Evolutionary conservation across 2,888 invertebrate species (phyloP), one percentile per base, ranked within the genome.

Genomic region (Panopea generosa): DNA sequence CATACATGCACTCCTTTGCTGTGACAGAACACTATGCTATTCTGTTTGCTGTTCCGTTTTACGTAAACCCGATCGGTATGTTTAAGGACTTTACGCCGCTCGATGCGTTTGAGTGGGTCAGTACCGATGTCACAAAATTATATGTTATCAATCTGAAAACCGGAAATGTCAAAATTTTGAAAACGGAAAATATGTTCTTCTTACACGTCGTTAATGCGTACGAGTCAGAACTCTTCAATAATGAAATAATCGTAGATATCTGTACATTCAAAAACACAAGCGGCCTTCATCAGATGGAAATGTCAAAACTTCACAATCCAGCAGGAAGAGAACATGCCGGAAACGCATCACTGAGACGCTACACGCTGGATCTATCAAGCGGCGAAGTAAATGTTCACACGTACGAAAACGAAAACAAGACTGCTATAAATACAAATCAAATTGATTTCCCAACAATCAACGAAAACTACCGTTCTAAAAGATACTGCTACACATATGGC

Each of bases 1-100:
- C 89, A 0, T 91, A 90, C 65, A 89, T 90, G 89, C 91, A 91
- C 69, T 89, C 89, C 0, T 87, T 91, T 68, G 89, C 86, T 1
- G 83, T 86, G 1, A 88, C 91, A 0, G 59, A 80, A 52, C 74
- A 86, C 26, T 87, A 87, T 68, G 89, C 86, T 3, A 70, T 91
- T n/a, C 52, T 91, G 6, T 78, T 90, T 26, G 87, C 85, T 14
- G 82, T 79, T 55, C 90, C 91, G 1, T 81, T 89, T 52, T 87
- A 79, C 60, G 82, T 90, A 27, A 83, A 87, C 60, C 72, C 84
- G 2, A n/a, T 61, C 6, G 84, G 85, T 56, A 83, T 89, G 80
- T 49, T 89, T 40, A 59, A 65, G 20, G 75, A 79, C 7, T 84
- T 75, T 1, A 65, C 81, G 33, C 86, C 89, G 1, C 68, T 85